Base-by-base conservation (phyloP, 2,113 vertebrate genomes). In the Eclectus roratus region DNA sequence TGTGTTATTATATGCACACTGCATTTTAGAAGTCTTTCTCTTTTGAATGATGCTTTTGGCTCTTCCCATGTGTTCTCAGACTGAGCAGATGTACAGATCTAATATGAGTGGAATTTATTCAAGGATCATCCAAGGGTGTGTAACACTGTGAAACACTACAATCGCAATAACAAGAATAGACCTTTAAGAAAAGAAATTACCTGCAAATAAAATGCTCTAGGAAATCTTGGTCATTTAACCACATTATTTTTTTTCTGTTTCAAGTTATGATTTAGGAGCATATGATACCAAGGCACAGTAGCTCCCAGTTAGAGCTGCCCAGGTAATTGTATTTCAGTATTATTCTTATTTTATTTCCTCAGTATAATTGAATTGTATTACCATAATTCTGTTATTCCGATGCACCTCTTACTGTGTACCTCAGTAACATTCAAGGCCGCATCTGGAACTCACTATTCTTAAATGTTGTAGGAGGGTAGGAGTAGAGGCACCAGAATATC, bases 351-450 rank as follows among this genome's bases (percentile, higher is more conserved):
- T 97, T 96, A 55, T 88, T 96, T 73, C 72, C 70, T 61, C 82
- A 95, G 98, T 98, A 94, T 98, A 98, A 98, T 98, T 94, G 94
- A 97, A 98, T 98, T 98, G 88, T 96, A 98, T 98, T 98, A 98
- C 96, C 96, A 97, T 98, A 98, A 98, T 98, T 98, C 96, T 98
- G 95, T 98, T 98, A 98, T 98, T 98, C 94, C 89, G 86, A 95
- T 96, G 89, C 94, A 87, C 91, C 96, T 88, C 96, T 98, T 89
- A 94, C 97, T 98, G 96, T 85, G 91, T 89, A 96, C 97, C 92
- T 93, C 94, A 97, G 97, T 97, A 96, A 95, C 55, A 0, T 96
- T 96, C 96, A 98, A 93, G 93, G 94, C 95, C 13, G 0, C 92
- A 94, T 91, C 87, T 97, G 96, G 91, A 95, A 79, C 15, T 81